These are phyloP conservation scores for Chirona hameri DNA, from an alignment of 2,888 invertebrate genomes.

Conservation along the genomic window DNA sequence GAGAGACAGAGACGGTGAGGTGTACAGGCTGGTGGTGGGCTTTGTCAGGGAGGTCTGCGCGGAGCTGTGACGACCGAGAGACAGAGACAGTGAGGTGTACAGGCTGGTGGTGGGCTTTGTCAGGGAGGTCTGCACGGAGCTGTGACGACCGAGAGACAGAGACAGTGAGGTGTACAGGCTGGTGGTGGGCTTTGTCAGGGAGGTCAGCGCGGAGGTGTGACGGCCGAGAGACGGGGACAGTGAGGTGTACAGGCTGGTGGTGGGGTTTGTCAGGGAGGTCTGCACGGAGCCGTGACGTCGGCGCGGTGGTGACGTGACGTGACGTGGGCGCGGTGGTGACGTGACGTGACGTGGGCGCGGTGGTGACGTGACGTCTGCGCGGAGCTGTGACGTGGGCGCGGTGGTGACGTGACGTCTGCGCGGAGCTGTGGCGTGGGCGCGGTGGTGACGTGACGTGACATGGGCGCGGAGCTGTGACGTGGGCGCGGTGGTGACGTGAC, in stretches of 20 bases:
- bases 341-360: too few relatives aligned
- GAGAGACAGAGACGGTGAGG: too few relatives aligned
- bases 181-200: not conserved
- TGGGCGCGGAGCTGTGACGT: too few relatives aligned
- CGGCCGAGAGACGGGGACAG: not conserved
- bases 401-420: too few relatives aligned
- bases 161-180: too few relatives aligned
- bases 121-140: not conserved
- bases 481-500: not conserved
- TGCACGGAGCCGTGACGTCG: not conserved
- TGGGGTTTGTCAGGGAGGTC: not conserved
- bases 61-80: not conserved
- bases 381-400: too few relatives aligned
- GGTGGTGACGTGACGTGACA: too few relatives aligned
- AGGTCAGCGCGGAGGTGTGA: conserved; percentile 8
- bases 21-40: not conserved
- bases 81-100: too few relatives aligned
- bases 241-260: not conserved
- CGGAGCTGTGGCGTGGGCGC: too few relatives aligned
- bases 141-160: too few relatives aligned
- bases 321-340: not conserved
- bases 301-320: not conserved
- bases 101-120: not conserved
- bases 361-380: too few relatives aligned
- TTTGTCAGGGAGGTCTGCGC: not conserved